Conservation (phyloP, 2,888 invertebrate species). For the Trissoscelio sp. region DNA sequence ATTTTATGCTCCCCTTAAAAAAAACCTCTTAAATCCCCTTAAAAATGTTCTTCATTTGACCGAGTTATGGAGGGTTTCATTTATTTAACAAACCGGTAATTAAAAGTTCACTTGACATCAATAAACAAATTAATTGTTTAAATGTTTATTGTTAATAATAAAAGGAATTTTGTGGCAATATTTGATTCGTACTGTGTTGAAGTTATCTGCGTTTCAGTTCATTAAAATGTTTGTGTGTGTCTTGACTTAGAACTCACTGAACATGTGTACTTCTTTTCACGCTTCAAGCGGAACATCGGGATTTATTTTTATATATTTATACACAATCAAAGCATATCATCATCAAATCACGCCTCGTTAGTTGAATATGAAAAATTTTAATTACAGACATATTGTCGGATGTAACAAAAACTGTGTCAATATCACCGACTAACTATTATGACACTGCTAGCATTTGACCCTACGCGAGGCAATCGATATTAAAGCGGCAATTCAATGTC, state of each 20-base stretch:
- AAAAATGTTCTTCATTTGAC: background rate
- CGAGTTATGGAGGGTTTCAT: background rate
- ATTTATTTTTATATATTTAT: no score
- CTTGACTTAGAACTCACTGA: no score
- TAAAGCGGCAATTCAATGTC: conserved; percentile 60
- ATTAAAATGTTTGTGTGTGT: no score
- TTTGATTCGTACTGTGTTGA: no score
- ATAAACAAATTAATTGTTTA: background rate
- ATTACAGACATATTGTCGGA: conserved; percentile 34
- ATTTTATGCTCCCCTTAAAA: no score
- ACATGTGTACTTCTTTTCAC: no score
- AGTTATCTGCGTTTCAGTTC: no score
- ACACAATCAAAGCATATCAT: background rate
- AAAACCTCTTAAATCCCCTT: no score
- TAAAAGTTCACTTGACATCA: background rate
- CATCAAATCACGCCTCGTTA: background rate
- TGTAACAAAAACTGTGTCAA: conserved; percentile 57
- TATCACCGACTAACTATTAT: conserved; percentile 47
- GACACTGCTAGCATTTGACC: conserved; percentile 53
- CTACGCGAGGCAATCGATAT: conserved; percentile 54
- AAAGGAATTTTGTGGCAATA: no score
- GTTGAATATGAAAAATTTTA: conserved; percentile 5
- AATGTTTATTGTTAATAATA: no score
- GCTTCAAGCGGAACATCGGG: no score
- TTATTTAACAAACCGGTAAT: conserved; percentile 13